Base-by-base conservation (phyloP, 2,888 invertebrate genomes). In the Hemistola chrysoprasaria region DNA sequence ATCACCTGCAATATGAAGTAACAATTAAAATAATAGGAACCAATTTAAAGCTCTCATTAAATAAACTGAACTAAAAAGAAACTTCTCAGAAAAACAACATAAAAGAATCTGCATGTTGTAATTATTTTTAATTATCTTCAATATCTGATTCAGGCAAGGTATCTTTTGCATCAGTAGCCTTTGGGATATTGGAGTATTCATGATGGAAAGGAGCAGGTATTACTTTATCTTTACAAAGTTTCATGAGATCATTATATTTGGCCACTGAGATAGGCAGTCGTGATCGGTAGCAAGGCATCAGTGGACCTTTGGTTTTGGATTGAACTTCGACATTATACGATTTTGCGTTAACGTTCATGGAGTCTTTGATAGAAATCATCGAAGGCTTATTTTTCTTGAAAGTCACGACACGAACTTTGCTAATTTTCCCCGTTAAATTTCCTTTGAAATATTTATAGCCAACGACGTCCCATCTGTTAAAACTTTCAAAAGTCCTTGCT, bases 391-490 rank as follows among this genome's bases (percentile, higher is more conserved):
- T 40, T 45, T 57, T 56, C 35, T 42, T 50, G 11, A 59, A 52
- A 22, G 56, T 57, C 3, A 41, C 50, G 8, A 50, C 35, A 11
- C 50, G 39, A 4, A 59, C 27, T 28, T 55, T 53, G 30, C 56
- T 59, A 21, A 58, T 53, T 45, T 56, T 59, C 23, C 59, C 53
- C 1, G 30, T 37, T 24, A 53, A 24, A 30, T 53, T 59, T 5
- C 53, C 48, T 26, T 49, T 52, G 28, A 41, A 57, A 37, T 61
- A 57, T 40, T 59, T 59, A n/a, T 59, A 53, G 23, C 40, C 27
- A 30, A 57, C 22, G 11, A 8, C 11, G 25, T 56, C 54, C 50
- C 50, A 59, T 41, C 29, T 55, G 1, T 50, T 31, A 42, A 60
- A 58, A 23, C 49, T 47, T 41, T 53, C 22, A 44, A 45, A 53